phyloP scores from a whole-genome alignment of 2,113 vertebrate species.

The Lota lota region DNA sequence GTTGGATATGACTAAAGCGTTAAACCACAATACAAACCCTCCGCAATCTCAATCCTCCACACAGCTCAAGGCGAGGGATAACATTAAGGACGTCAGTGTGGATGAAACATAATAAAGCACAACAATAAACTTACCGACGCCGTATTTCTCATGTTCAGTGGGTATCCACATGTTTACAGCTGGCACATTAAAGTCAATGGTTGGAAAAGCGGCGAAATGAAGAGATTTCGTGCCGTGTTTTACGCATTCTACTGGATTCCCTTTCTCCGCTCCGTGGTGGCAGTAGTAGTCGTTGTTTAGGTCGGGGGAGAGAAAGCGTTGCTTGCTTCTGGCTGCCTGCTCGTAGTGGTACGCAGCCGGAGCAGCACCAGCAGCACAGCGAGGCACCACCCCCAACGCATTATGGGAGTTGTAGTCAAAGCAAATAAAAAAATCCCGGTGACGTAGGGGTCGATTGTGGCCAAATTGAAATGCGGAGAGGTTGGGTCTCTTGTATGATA shows the following conservation, averaged over 20 bases:
- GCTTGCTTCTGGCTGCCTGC: slow-evolving; percentile 32
- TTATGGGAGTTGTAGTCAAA: slow-evolving; percentile 68
- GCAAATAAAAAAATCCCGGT: background rate
- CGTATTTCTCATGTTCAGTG: slow-evolving; percentile 96
- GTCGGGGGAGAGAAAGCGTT: slow-evolving; percentile 56
- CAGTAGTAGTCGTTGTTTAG: slow-evolving; percentile 73
- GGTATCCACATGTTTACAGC: slow-evolving; percentile 82
- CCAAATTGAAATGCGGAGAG: background rate
- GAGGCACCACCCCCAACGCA: slow-evolving; percentile 38
- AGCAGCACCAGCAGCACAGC: slow-evolving; percentile 21
- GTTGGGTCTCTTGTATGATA: background rate
- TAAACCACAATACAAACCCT: too few relatives aligned
- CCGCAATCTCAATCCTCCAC: background rate
- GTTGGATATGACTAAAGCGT: too few relatives aligned
- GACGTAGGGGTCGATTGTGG: slow-evolving; percentile 11
- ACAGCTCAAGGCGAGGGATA: background rate
- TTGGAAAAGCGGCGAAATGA: slow-evolving; percentile 44
- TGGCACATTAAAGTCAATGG: slow-evolving; percentile 44
- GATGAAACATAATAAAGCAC: slow-evolving; percentile 39
- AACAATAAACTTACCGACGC: slow-evolving; percentile 85
- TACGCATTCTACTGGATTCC: slow-evolving; percentile 65
- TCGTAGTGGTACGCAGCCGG: slow-evolving; percentile 40
- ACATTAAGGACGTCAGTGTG: background rate
- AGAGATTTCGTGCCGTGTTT: slow-evolving; percentile 31
- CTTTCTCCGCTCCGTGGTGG: slow-evolving; percentile 54